Evolutionary conservation across 2,113 vertebrate genomes (phyloP), one percentile per base, ranked within the genome.

Genomic region (Fregata magnificens): DNA sequence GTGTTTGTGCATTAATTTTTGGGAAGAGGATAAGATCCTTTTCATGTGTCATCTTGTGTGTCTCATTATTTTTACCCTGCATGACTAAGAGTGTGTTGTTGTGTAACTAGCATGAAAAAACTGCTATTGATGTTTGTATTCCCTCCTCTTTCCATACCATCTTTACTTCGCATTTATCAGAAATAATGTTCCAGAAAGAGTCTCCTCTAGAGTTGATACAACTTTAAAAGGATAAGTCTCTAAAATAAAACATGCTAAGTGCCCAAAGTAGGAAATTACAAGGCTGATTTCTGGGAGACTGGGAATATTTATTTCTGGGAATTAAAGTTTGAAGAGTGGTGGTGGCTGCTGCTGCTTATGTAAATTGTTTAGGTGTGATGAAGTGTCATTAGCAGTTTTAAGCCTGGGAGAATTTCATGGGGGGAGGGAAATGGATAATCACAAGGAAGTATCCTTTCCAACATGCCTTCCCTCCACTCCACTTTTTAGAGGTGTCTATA

Each of bases 81-180:
- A 88, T 95, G 79, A 88, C 84, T 86, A 96, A 91, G 87, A 70
- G 40, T 84, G 36, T 94, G 40, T 88, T 94, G 74, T 87, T 94
- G 95, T 96, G 69, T 96, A 95, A 97, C 94, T 94, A 59, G 34
- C 21, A 36, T 79, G 90, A 73, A 72, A 88, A 91, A 95, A 52
- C 7, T 82, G 58, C 34, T 58, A 15, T 45, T 69, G 88, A 40
- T 90, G 15, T 84, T 38, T 87, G 6, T 83, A 29, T 88, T 91
- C 13, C 20, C n/a, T 74, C 31, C 16, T 71, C 44, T 67, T 77
- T 61, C 28, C 29, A 32, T 58, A 21, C 18, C 56, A 6, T 76
- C 59, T 78, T 91, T 56, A 45, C 44, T 78, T 94, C 12, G 6
- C 21, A 72, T 92, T 86, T 82, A 34, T 81, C 42, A 67, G 9